A percentile compares a stretch with the other conserved stretches of the same genome.
Conservation (phyloP, 1,140 invertebrate genomes). For the Aphelinus certus region DNA sequence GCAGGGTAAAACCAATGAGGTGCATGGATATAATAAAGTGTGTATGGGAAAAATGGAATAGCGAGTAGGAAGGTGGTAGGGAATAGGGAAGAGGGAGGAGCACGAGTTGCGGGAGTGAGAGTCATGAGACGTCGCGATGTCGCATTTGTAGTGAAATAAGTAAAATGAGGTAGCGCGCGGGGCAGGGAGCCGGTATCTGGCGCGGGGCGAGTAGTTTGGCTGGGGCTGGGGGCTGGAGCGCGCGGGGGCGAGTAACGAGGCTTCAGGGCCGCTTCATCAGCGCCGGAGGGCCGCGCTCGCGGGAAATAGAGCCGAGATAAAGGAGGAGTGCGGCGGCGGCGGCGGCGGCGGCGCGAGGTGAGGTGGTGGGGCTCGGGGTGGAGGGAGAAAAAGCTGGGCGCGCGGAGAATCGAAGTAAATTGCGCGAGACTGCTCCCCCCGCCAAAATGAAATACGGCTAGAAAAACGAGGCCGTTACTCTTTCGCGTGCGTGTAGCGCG, state of each 20-base stretch:
- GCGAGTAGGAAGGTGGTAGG: neutral
- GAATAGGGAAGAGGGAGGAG: conserved; percentile 16
- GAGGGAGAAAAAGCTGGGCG: conserved; percentile 14
- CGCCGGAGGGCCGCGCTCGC: too few relatives aligned
- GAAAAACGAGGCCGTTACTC: conserved; percentile 47
- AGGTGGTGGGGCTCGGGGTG: conserved; percentile 2
- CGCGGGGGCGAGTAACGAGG: too few relatives aligned
- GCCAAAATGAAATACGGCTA: conserved; percentile 48
- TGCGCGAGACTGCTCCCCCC: conserved; percentile 42
- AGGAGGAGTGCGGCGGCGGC: conserved; percentile 26
- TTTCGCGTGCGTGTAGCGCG: conserved; percentile 8
- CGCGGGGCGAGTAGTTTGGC: conserved; percentile 44
- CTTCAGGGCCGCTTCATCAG: conserved; percentile 1
- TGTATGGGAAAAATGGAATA: neutral
- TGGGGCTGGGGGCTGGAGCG: conserved; percentile 11
- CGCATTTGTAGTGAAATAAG: conserved; percentile 40
- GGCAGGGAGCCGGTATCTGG: conserved; percentile 41
- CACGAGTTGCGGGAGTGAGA: neutral
- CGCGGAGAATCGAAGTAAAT: conserved; percentile 46
- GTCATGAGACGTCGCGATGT: conserved; percentile 35
- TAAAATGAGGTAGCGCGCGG: conserved; percentile 46
- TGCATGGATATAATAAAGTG: too few relatives aligned
- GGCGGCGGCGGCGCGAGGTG: too few relatives aligned
- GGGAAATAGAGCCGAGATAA: neutral
- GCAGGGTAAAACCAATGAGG: too few relatives aligned